Percentiles rank a stretch among this genome's conserved stretches.
These are phyloP conservation scores for Chloroceryle aenea DNA, from an alignment of 2,113 vertebrate species.

Conservation along the genomic window DNA sequence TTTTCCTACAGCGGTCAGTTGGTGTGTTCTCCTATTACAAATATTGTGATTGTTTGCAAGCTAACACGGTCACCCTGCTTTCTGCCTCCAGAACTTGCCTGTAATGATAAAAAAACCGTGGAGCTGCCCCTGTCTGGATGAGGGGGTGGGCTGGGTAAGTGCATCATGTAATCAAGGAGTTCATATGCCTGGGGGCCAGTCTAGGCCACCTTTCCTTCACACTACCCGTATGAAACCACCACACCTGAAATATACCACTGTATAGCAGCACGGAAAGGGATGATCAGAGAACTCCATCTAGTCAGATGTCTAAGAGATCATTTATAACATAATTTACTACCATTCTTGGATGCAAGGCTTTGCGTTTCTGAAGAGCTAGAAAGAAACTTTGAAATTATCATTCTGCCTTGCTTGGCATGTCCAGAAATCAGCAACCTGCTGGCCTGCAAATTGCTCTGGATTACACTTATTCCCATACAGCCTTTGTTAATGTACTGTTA, in stretches of 20 bases:
- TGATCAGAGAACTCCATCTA: not conserved
- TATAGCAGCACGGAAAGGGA: not conserved
- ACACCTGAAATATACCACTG: accelerated
- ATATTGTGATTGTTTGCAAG: not conserved
- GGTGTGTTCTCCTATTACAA: not conserved
- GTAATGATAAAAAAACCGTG: not conserved
- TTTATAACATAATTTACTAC: not conserved
- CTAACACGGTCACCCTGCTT: not conserved
- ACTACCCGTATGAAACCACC: not conserved
- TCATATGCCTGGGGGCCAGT: not conserved
- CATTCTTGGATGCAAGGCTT: not conserved
- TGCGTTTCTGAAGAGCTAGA: not conserved
- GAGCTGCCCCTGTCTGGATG: not conserved
- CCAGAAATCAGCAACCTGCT: not conserved
- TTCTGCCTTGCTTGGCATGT: not conserved
- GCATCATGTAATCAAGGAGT: not conserved
- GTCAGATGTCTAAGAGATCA: not conserved
- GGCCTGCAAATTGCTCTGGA: not conserved
- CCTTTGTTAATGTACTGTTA: not conserved
- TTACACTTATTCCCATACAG: not conserved
- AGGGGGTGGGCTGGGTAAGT: not conserved
- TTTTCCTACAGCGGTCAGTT: not conserved
- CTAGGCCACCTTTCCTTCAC: not conserved
- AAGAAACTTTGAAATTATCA: not conserved
- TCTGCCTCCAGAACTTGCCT: not conserved